Conservation (phyloP, 2,113 vertebrate genomes). For the Porphyrio hochstetteri region DNA sequence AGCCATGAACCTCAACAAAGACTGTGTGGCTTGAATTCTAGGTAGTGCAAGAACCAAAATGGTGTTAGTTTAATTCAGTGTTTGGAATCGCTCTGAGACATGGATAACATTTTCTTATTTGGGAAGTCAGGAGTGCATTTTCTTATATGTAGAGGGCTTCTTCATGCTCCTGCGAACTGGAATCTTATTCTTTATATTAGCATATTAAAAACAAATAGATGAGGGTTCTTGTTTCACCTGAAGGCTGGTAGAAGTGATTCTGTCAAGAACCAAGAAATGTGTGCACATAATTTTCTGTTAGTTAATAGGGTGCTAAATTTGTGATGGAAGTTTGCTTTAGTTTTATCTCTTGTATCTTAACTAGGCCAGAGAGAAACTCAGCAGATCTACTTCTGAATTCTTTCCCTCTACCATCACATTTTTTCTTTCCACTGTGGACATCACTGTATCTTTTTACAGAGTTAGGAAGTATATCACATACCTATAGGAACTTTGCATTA, state of each 20-base stretch:
- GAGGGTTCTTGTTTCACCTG: neutral
- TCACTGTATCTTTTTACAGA: neutral
- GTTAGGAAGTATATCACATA: neutral
- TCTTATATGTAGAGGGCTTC: neutral
- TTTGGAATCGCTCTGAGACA: neutral
- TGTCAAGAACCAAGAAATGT: neutral
- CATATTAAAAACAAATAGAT: neutral
- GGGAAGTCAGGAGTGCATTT: neutral
- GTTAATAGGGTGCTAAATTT: neutral
- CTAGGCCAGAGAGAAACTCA: neutral
- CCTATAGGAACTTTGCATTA: neutral
- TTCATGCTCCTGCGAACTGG: neutral
- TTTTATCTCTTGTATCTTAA: neutral
- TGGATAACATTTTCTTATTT: neutral
- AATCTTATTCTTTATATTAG: neutral
- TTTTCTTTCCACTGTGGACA: neutral
- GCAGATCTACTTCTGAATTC: neutral
- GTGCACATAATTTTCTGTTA: neutral
- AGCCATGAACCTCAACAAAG: neutral
- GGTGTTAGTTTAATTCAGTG: neutral
- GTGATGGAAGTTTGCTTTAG: neutral
- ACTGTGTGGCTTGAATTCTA: neutral
- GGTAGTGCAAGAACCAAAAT: neutral
- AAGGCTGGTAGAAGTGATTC: neutral
- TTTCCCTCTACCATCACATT: neutral